A percentile compares a stretch with the other conserved stretches of the same genome.
These are phyloP conservation scores for Hipposideros armiger DNA, from an alignment of 2,113 vertebrate species.

Conservation along the genomic window DNA sequence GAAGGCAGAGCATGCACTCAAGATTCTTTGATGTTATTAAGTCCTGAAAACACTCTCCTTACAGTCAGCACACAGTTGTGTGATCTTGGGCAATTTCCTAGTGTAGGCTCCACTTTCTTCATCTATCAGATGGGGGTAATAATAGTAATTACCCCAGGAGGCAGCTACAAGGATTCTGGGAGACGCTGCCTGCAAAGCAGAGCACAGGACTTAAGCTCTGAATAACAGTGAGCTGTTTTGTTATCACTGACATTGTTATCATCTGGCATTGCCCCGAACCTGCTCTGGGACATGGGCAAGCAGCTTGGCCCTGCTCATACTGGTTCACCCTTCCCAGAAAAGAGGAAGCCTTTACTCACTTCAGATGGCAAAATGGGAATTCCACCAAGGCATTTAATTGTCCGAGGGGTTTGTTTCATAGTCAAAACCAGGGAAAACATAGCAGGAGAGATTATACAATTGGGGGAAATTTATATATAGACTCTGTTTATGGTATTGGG, in stretches of 20 bases:
- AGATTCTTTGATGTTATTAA: fast-evolving
- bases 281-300: neutral
- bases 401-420: neutral
- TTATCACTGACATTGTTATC: fast-evolving
- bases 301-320: neutral
- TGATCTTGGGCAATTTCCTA: neutral
- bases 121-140: neutral
- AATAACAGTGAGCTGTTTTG: neutral
- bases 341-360: neutral
- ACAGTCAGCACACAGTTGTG: neutral
- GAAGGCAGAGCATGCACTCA: neutral
- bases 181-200: neutral
- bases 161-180: neutral
- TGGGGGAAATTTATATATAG: neutral
- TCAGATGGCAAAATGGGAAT: neutral
- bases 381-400: neutral
- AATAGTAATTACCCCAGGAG: neutral
- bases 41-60: neutral
- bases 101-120: neutral
- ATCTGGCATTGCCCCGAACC: neutral
- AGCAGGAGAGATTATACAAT: neutral
- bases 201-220: neutral
- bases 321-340: neutral
- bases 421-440: neutral
- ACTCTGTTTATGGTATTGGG: neutral